Evolutionary conservation across 2,888 invertebrate genomes (phyloP), one percentile per base, ranked within the genome.

Genomic region (Meandrusa payeni): DNA sequence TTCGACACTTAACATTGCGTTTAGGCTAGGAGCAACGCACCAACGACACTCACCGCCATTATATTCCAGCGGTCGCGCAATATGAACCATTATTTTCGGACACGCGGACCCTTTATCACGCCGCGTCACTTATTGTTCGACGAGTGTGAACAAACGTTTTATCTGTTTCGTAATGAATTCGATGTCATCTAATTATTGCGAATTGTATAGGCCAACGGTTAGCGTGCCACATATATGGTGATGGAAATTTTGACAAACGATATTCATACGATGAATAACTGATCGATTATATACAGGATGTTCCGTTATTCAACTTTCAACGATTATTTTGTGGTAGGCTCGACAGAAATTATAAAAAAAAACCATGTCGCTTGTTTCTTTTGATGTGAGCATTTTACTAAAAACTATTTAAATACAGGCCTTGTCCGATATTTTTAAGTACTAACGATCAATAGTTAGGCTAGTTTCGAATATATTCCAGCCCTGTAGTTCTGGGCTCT

Each of bases 21-120:
- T 65, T 61, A 58, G 62, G 63, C 27, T 29, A 48, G 59, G 65
- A 55, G 56, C 64, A 61, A 57, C 52, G 65, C 47, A 61, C 65
- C 51, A 36, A 48, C 48, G 33, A 41, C 37, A 42, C 29, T 24
- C 33, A 22, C 22, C 10, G 38, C 17, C 23, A 28, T 42, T 48
- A 46, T 48, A 53, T 53, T 52, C 52, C 41, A n/a, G 3, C 23
- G 37, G 17, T 31, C 28, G 4, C 7, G 28, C 33, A 24, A 37
- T 37, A 40, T 34, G 39, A 10, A 33, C 28, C 34, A 40, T 34
- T 29, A 44, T 29, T 45, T 42, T 42, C 22, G 41, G 33, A 13
- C 27, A 32, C 31, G 10, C 26, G 28, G 15, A 5, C 29, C 7
- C 12, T 19, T 15, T 37, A 22, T 22, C 9, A 13, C 42, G 20